These are phyloP conservation scores for Paralvinella palmiformis DNA, from an alignment of 1,140 invertebrate genomes.

Conservation along the genomic window DNA sequence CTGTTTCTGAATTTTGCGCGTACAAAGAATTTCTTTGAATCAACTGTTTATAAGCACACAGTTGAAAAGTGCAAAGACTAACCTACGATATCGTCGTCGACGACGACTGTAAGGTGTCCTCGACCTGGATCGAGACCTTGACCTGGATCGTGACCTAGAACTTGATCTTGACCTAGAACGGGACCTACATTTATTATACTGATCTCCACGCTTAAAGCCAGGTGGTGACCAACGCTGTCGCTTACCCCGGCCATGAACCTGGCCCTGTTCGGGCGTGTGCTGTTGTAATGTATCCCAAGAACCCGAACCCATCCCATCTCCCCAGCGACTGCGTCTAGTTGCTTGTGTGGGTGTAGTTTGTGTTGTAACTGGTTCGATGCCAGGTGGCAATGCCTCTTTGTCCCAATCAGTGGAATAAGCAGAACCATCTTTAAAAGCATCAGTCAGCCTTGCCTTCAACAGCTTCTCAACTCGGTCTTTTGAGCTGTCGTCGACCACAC, in stretches of 20 bases:
- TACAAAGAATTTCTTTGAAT: neutral
- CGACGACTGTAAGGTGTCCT: slow-evolving; percentile 17
- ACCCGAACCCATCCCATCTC: slow-evolving; percentile 14
- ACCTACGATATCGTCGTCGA: slow-evolving; percentile 12
- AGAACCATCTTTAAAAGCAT: slow-evolving; percentile 75
- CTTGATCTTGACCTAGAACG: slow-evolving; percentile 36
- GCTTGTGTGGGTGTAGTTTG: neutral
- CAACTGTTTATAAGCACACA: slow-evolving; percentile 21
- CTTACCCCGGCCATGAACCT: neutral
- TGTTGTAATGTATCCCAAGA: slow-evolving; percentile 13
- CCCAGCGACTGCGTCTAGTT: neutral
- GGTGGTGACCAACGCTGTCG: neutral
- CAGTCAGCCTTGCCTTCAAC: slow-evolving; percentile 85
- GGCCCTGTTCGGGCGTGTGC: slow-evolving; percentile 16
- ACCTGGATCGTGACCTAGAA: slow-evolving; percentile 50
- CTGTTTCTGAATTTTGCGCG: neutral
- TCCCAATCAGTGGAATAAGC: slow-evolving; percentile 87
- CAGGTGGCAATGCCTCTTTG: slow-evolving; percentile 80
- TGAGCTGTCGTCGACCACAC: slow-evolving; percentile 77
- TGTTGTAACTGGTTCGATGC: neutral
- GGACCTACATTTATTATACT: too few species aligned
- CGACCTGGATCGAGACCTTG: slow-evolving; percentile 52
- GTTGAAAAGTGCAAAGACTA: neutral
- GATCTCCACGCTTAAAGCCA: slow-evolving; percentile 10
- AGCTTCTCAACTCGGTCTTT: slow-evolving; percentile 91